phyloP scores from a whole-genome alignment of 2,797 vertebrate species.

The Glossophaga mutica region DNA sequence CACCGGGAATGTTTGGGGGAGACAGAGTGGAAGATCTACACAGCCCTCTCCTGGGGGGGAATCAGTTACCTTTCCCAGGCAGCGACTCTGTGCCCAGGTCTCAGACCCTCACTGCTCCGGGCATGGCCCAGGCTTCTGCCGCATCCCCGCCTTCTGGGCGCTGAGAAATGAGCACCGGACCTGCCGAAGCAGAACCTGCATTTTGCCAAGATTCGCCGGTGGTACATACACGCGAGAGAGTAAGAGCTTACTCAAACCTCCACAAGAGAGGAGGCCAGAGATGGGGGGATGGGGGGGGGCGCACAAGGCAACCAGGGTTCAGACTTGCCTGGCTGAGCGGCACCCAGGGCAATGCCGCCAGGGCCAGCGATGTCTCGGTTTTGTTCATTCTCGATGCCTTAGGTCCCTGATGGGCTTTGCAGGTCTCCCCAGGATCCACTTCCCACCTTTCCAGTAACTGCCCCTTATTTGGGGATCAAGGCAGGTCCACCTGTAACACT shows the following conservation, averaged over 20 bases:
- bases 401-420: background rate
- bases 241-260: background rate
- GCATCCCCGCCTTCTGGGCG: fast-evolving
- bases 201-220: background rate
- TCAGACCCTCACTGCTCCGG: fast-evolving
- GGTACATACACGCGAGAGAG: fast-evolving
- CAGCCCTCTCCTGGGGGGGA: background rate
- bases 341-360: background rate
- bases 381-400: background rate
- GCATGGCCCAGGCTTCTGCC: fast-evolving
- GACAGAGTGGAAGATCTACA: background rate
- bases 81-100: fast-evolving
- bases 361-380: background rate
- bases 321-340: no score
- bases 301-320: background rate
- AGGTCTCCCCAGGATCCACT: background rate
- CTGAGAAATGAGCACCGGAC: background rate
- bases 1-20: background rate
- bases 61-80: background rate
- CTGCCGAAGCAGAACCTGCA: background rate
- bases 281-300: background rate
- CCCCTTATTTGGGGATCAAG: background rate
- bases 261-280: background rate
- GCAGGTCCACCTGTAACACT: background rate
- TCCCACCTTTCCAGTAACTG: background rate